phyloP scores from a whole-genome alignment of 1,140 invertebrate genomes.

The Trigoniulus corallinus region DNA sequence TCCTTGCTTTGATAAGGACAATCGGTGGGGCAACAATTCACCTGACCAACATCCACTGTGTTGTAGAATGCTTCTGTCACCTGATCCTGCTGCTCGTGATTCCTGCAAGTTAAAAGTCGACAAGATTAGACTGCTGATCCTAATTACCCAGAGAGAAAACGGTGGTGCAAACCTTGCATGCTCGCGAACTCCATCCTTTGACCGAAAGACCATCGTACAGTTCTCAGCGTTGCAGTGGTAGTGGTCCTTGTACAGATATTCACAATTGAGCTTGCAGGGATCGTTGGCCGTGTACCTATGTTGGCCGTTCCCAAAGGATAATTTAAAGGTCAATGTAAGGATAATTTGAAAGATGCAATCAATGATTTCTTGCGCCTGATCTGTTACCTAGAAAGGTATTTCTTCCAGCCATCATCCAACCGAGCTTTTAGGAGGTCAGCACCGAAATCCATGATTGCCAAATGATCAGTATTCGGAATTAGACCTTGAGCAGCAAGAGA shows the following conservation, averaged over 20 bases:
- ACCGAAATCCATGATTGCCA: constrained; percentile 21
- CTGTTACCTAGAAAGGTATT: constrained; percentile 32
- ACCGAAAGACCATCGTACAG: constrained; percentile 44
- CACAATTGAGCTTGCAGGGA: constrained; percentile 45
- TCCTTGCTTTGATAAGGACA: constrained; percentile 61
- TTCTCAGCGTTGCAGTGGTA: constrained; percentile 55
- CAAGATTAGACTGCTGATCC: too few species aligned
- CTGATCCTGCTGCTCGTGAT: constrained; percentile 70
- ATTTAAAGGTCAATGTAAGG: neutral
- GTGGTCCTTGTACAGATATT: constrained; percentile 50
- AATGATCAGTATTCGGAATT: constrained; percentile 7
- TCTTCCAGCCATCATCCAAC: constrained; percentile 39
- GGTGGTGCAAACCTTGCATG: constrained; percentile 43
- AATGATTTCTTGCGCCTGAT: constrained; percentile 10
- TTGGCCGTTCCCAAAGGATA: neutral
- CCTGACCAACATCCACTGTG: constrained; percentile 32
- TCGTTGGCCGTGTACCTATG: constrained; percentile 33
- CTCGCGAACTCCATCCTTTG: constrained; percentile 59
- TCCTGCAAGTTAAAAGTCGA: constrained; percentile 27
- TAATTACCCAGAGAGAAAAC: constrained; percentile 31
- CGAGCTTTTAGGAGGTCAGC: constrained; percentile 14
- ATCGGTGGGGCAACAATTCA: constrained; percentile 36
- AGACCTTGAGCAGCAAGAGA: neutral
- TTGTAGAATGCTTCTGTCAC: constrained; percentile 64
- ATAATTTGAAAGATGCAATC: neutral